phyloP scores from a whole-genome alignment of 2,113 vertebrate species.

The Zonotrichia leucophrys region DNA sequence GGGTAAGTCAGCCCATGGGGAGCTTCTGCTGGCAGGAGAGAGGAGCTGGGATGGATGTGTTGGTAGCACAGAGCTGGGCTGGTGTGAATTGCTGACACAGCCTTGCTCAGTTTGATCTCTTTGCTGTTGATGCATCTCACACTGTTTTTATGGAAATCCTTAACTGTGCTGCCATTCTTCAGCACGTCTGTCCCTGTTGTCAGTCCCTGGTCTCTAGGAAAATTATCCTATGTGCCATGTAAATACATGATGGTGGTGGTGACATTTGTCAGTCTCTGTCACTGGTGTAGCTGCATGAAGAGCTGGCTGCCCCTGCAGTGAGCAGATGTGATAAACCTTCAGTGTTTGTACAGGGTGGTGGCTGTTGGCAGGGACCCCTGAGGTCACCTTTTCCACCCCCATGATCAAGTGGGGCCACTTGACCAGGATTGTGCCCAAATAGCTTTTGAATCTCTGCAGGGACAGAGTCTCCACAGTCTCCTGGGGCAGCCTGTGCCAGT shows the following conservation, averaged over 20 bases:
- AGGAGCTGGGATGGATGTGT: neutral
- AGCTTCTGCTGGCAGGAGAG: neutral
- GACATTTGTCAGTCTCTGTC: neutral
- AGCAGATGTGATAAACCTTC: neutral
- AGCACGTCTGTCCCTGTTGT: neutral
- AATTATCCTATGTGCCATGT: neutral
- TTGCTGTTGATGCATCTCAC: neutral
- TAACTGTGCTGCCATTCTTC: neutral
- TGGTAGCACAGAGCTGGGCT: neutral
- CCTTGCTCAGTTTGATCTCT: neutral
- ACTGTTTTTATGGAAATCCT: neutral
- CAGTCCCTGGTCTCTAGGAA: neutral
- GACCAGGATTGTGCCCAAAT: neutral
- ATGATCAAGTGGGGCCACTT: neutral
- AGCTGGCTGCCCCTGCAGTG: neutral
- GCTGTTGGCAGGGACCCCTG: neutral
- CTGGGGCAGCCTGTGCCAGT: neutral
- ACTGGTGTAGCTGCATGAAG: neutral
- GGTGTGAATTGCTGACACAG: neutral
- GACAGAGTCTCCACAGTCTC: neutral
- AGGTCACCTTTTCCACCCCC: neutral
- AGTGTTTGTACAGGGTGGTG: neutral
- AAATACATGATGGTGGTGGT: neutral
- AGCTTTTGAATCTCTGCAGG: neutral
- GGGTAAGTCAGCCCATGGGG: neutral